Base-by-base conservation (phyloP, 2,113 vertebrate species). In the Anser brachyrhynchus region DNA sequence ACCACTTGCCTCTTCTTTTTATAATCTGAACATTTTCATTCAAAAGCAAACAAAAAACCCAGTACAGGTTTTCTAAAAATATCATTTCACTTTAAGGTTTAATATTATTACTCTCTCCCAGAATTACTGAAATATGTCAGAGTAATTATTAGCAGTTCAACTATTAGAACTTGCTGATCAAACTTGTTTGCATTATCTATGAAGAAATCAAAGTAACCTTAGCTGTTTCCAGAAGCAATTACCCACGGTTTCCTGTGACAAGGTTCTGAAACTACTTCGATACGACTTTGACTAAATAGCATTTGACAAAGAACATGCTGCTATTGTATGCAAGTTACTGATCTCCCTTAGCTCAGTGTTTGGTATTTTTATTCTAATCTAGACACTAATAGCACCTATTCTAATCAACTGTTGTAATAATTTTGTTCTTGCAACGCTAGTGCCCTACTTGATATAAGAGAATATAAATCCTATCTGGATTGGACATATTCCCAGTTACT, bases 171-270 rank as follows among this genome's bases (percentile, higher is more conserved):
- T 62, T 90, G 54, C 67, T 26, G 25, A 65, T 21, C 20, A 52
- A 78, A 74, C 11, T 58, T 77, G 31, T 23, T 44, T 79, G 28
- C 41, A 55, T 78, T 87, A 71, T 21, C 52, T 75, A 64, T 31
- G 31, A 90, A 88, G 39, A 89, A 83, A 89, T 67, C 33, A 93
- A 86, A 93, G 51, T 43, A 84, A 80, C 41, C 41, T n/a, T 79
- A 43, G 51, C 35, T 81, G n/a, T 67, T 94, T 52, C 66, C 37
- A 89, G 80, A 69, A 77, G 52, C 22, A 61, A 75, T 51, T 52
- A 62, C 37, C 4, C 29, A 5, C 23, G 25, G 58, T 92, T 86
- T 80, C 64, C 72, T 84, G 31, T 0, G 1, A 62, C 10, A 43
- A 43, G 16, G 74, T 84, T 77, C 41, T 81, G 33, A 71, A 39